Evolutionary conservation across 2,113 vertebrate species (phyloP), one percentile per base, ranked within the genome.

Genomic region (Bucco capensis): DNA sequence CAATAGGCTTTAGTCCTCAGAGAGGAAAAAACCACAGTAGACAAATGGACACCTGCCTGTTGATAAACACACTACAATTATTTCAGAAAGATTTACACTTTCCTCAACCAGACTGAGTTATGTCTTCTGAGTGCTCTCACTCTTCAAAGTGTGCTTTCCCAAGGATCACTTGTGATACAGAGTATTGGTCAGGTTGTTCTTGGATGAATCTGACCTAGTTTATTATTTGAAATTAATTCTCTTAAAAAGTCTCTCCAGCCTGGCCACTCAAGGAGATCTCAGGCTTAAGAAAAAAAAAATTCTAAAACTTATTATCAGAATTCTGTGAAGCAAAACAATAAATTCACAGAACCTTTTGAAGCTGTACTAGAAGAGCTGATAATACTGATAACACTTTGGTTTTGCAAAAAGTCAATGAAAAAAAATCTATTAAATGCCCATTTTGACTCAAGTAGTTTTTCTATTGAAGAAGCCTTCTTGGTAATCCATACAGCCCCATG

Each of bases 1-100:
- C 15, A 76, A 24, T 28, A 71, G 12, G 18, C 15, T 44, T 23
- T 54, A 28, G 37, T 57, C 49, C 50, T 57, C 25, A 51, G 9
- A 1, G 2, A 3, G 4, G 33, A 72, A 67, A 56, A 64, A 58
- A 53, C 8, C 6, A 23, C 0, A 9, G 8, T 1, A 40, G 11
- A 28, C 60, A 83, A 86, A 42, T 3, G 1, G 21, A 17, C 5
- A 23, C 6, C 2, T 18, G 56, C 14, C 16, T 24, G 0, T 19
- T 73, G 6, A 24, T 51, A 38, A 80, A 42, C 1, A 4, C 2
- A 3, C 8, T 19, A 18, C 5, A 27, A 3, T 37, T 62, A 31
- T 54, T 82, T 56, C 13, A 50, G 7, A 40, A 77, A 49, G 8
- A 24, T 58, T 35, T 50, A 5, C 16, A 13, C 18, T 54, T 71